phyloP scores from a whole-genome alignment of 2,797 vertebrate species.

The Triplophysa bombifrons region DNA sequence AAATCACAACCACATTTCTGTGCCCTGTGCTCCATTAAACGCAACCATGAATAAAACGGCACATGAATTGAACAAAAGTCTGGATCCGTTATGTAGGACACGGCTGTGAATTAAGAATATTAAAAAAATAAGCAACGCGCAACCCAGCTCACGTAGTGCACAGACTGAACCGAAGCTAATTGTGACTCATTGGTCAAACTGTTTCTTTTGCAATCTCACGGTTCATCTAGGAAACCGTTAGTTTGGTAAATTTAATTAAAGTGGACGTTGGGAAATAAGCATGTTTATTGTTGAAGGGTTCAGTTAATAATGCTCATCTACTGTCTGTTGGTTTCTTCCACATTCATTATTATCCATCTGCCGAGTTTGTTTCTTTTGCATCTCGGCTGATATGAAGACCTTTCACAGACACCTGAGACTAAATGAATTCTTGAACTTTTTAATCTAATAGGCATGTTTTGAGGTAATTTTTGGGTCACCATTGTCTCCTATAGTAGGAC shows the following conservation, averaged over 20 bases:
- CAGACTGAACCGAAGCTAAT: constrained; percentile 55
- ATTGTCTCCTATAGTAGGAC: too few species aligned
- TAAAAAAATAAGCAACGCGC: constrained; percentile 59
- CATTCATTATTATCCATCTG: constrained; percentile 44
- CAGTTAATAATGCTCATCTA: constrained; percentile 58
- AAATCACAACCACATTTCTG: constrained; percentile 57
- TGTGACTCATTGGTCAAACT: background rate
- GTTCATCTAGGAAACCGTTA: constrained; percentile 14
- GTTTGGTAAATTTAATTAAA: constrained; percentile 55
- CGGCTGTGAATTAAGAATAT: constrained; percentile 58
- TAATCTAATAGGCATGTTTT: too few species aligned
- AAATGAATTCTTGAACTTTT: background rate
- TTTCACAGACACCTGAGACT: constrained; percentile 28
- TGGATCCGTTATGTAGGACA: constrained; percentile 60
- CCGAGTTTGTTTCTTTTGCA: constrained; percentile 45
- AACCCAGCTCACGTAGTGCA: constrained; percentile 30
- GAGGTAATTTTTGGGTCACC: too few species aligned
- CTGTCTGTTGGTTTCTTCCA: constrained; percentile 52
- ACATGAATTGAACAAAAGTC: constrained; percentile 66
- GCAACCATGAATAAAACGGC: constrained; percentile 62
- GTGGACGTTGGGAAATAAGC: constrained; percentile 24
- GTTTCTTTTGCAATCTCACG: background rate
- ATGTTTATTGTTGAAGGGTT: constrained; percentile 56
- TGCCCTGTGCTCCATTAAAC: constrained; percentile 66
- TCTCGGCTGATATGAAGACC: constrained; percentile 14